Percentiles rank a stretch among this genome's conserved stretches.
phyloP scores from a whole-genome alignment of 2,888 invertebrate species.

The Cerceris rybyensis region DNA sequence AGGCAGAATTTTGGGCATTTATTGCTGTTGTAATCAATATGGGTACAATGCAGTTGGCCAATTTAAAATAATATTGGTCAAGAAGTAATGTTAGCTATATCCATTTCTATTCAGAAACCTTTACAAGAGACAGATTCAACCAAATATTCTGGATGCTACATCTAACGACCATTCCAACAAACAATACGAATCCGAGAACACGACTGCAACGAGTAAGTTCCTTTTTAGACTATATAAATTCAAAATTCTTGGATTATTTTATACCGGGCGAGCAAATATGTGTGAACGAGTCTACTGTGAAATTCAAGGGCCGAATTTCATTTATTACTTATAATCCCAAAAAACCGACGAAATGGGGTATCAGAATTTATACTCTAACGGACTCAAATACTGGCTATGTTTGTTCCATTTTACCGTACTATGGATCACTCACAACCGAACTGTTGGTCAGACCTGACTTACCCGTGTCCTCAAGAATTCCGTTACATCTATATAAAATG shows the following conservation, averaged over 20 bases:
- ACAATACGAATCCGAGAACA: slow-evolving; percentile 11
- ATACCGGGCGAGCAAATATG: slow-evolving; percentile 31
- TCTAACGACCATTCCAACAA: slow-evolving; percentile 19
- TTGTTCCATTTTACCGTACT: no score
- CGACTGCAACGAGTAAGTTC: slow-evolving; percentile 26
- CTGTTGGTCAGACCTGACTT: slow-evolving; percentile 50
- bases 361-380: slow-evolving; percentile 44
- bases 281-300: slow-evolving; percentile 48
- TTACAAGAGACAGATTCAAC: slow-evolving; percentile 41
- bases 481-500: not conserved
- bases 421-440: slow-evolving; percentile 10
- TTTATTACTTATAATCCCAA: slow-evolving; percentile 48
- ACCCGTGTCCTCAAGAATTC: slow-evolving; percentile 45
- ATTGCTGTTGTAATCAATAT: slow-evolving; percentile 55
- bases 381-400: slow-evolving; percentile 24
- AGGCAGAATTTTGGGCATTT: slow-evolving; percentile 52
- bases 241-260: slow-evolving; percentile 36
- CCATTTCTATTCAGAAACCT: slow-evolving; percentile 42
- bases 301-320: slow-evolving; percentile 55
- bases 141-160: slow-evolving; percentile 50
- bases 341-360: slow-evolving; percentile 11
- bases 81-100: slow-evolving; percentile 30
- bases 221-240: slow-evolving; percentile 31
- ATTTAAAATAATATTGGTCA: slow-evolving; percentile 52
- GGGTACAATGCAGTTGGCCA: slow-evolving; percentile 43